These are phyloP conservation scores for Melanostoma scalare DNA, from an alignment of 2,888 invertebrate species.

Conservation along the genomic window DNA sequence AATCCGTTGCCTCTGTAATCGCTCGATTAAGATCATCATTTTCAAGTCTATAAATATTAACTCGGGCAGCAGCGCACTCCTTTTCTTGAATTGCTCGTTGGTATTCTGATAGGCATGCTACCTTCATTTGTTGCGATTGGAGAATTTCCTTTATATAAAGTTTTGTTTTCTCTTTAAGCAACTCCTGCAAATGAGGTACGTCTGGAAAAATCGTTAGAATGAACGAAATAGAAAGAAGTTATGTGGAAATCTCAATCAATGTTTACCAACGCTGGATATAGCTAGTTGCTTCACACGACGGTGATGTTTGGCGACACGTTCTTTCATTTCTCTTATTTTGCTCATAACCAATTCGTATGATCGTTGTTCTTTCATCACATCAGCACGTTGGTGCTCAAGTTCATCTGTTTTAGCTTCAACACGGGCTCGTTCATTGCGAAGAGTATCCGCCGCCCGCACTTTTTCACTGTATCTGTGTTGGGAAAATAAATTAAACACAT, in stretches of 20 bases:
- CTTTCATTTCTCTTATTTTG: conserved; percentile 73
- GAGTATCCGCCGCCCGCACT: conserved; percentile 73
- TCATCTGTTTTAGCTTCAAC: conserved; percentile 76
- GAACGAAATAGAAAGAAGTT: not conserved
- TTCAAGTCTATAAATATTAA: conserved; percentile 76
- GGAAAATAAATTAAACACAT: not conserved
- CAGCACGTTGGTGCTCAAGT: conserved; percentile 77
- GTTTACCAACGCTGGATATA: conserved; percentile 20
- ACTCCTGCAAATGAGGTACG: conserved; percentile 77
- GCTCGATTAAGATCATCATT: conserved; percentile 74
- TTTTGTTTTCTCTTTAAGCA: conserved; percentile 73
- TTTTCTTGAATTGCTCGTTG: conserved; percentile 76
- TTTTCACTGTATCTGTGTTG: conserved; percentile 72
- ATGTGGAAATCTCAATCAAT: not conserved
- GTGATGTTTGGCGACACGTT: conserved; percentile 39
- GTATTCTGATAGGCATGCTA: conserved; percentile 76
- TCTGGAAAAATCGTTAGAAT: conserved; percentile 55
- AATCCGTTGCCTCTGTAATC: conserved; percentile 74
- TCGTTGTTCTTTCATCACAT: conserved; percentile 77
- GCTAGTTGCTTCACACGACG: conserved; percentile 71
- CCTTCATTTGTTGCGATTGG: conserved; percentile 76
- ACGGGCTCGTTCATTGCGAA: conserved; percentile 75
- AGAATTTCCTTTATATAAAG: conserved; percentile 76
- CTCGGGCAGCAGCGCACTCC: conserved; percentile 75
- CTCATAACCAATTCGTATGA: conserved; percentile 75